Evolutionary conservation across 2,888 invertebrate genomes (phyloP), one percentile per base, ranked within the genome.

Genomic region (Scrobipalpa costella): DNA sequence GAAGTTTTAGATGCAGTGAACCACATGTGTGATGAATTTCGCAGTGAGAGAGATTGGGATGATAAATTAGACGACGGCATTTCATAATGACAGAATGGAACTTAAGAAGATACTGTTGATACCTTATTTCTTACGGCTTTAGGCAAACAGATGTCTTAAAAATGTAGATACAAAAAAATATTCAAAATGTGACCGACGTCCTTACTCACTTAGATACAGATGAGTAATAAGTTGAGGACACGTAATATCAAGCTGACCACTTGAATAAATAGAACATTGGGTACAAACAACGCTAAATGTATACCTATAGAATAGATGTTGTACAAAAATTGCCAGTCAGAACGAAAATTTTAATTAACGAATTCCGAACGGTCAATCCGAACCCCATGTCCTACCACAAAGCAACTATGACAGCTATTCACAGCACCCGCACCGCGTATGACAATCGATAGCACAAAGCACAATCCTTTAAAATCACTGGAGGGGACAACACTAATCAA

Each of bases 381-480:
- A 64, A 66, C 79, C 80, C 78, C 72, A 71, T 66, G 70, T 66
- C 68, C 69, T 61, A 67, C 69, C 74, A 80, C 85, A 88, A 86
- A 87, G 83, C 79, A 83, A 81, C 72, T 77, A 85, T 80, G 83
- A 78, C 76, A 83, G 75, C 74, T 78, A 86, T 87, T 81, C 78
- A 79, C 67, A 73, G 72, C 77, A 73, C 71, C 71, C 67, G 63
- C 65, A 67, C 59, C 60, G 61, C 62, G 50, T 63, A 59, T 60
- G 64, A 64, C 69, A 71, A 73, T 73, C 73, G 67, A 72, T 71
- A 68, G 63, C 73, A 67, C 69, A 68, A n/a, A 55, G 15, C 69
- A 72, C 76, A 80, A 75, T 76, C 75, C 77, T 77, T 72, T 73
- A 74, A 75, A 77, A 80, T 76, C 71, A 78, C 74, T 74, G 11